These are phyloP conservation scores for Oophaga pumilio DNA, from an alignment of 2,113 vertebrate genomes.

Conservation along the genomic window DNA sequence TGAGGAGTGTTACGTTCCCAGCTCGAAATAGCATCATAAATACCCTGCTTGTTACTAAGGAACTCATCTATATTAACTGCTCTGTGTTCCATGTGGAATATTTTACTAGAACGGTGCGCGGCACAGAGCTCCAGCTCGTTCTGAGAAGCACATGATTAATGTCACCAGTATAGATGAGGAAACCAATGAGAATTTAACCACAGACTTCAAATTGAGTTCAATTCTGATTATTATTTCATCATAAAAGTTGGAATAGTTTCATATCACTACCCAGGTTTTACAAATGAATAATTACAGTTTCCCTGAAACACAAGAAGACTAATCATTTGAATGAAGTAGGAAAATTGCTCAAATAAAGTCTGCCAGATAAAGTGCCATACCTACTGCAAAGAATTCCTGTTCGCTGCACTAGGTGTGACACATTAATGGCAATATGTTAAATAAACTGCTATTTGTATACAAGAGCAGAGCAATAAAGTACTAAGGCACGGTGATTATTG, in stretches of 20 bases:
- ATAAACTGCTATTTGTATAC: not conserved
- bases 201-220: not conserved
- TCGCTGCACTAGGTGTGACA: not conserved
- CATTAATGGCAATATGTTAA: not conserved
- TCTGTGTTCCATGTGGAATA: not conserved
- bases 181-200: not conserved
- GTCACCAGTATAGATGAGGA: not conserved
- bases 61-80: conserved; percentile 22
- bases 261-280: not conserved
- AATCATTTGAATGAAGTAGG: not conserved
- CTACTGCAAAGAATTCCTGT: not conserved
- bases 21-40: conserved; percentile 2
- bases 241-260: not conserved
- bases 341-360: not conserved
- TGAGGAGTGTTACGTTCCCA: not conserved
- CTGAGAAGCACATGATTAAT: not conserved
- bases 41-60: conserved; percentile 10
- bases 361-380: not conserved
- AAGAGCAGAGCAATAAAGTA: not conserved
- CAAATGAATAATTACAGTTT: not conserved
- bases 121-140: not conserved
- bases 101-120: not conserved
- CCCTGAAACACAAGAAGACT: not conserved
- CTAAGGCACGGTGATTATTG: not conserved
- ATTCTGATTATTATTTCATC: not conserved